phyloP scores from a whole-genome alignment of 2,888 invertebrate species.

The Oscheius sp. region DNA sequence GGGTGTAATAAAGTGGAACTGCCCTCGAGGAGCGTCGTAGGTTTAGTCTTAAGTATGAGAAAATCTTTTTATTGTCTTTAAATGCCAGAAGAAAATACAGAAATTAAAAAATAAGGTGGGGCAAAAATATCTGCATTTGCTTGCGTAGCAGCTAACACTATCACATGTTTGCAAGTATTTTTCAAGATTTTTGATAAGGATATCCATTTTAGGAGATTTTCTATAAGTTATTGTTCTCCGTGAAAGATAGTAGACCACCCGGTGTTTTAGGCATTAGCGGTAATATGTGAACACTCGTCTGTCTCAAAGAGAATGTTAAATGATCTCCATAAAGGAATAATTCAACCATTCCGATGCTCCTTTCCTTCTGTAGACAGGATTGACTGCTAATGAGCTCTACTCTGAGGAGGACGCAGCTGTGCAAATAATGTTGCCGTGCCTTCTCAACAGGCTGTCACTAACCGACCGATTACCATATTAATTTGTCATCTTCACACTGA shows the following conservation, averaged over 20 bases:
- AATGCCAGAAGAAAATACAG: no score
- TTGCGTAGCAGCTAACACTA: no score
- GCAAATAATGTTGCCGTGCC: not conserved
- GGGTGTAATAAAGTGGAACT: slow-evolving; percentile 24
- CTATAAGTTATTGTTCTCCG: not conserved
- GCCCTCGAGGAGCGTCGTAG: slow-evolving; percentile 13
- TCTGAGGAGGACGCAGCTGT: slow-evolving; percentile 21
- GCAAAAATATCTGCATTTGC: no score
- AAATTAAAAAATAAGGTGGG: no score
- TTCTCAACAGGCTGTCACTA: slow-evolving; percentile 21
- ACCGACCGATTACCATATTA: slow-evolving; percentile 15
- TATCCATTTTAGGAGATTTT: not conserved
- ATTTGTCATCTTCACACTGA: slow-evolving; percentile 21
- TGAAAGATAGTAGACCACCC: slow-evolving; percentile 12
- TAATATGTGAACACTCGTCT: slow-evolving; percentile 6
- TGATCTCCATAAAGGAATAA: not conserved
- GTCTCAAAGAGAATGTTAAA: slow-evolving; percentile 11
- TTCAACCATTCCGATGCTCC: not conserved
- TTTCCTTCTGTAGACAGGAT: not conserved
- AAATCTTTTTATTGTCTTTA: slow-evolving; percentile 12
- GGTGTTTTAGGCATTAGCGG: not conserved
- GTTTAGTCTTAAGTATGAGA: slow-evolving; percentile 10
- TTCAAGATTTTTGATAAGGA: no score
- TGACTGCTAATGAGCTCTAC: slow-evolving; percentile 5
- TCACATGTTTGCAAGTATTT: no score